Evolutionary conservation across 2,888 invertebrate genomes (phyloP), one percentile per base, ranked within the genome.

Genomic region (Sympetrum striolatum): DNA sequence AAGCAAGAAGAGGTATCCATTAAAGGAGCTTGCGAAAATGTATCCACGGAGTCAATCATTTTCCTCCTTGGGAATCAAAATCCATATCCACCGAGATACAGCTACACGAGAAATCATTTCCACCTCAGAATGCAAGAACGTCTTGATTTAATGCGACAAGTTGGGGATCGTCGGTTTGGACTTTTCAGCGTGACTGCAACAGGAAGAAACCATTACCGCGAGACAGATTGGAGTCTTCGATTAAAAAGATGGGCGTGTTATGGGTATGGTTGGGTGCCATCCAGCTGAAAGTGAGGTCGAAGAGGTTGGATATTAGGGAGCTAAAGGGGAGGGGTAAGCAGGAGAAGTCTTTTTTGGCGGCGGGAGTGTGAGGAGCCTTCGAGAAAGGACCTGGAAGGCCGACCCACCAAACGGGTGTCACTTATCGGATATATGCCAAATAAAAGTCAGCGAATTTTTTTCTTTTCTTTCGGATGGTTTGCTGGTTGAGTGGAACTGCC

Each of bases 151-250:
- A 86, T 86, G 86, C 86, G 86, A 86, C 86, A 39, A 35, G 86
- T 58, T 39, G 60, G 58, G 35, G 60, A 86, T 86, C 37, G 86
- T 60, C 86, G 22, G 58, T 60, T 25, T 37, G 86, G 58, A 60
- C 64, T 60, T 37, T 60, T 60, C 60, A 60, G 60, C 86, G 86
- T 86, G 86, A 86, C 86, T 86, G 86, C 86, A 86, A 86, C 86
- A 86, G 86, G 86, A 86, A 86, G 86, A 86, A 86, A 60, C 86
- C 86, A 86, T 86, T 86, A 86, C 86, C 86, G 60, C 60, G 86
- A 64, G 86, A 86, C 86, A 86, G 86, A 86, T 86, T 60, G 86
- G 86, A 86, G 86, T 86, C 86, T 86, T 86, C 86, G 86, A 86
- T 86, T 86, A 60, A 86, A 86, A 80, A 58, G 12, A 86, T 86